phyloP scores from a whole-genome alignment of 2,113 vertebrate genomes.

The Struthio camelus region DNA sequence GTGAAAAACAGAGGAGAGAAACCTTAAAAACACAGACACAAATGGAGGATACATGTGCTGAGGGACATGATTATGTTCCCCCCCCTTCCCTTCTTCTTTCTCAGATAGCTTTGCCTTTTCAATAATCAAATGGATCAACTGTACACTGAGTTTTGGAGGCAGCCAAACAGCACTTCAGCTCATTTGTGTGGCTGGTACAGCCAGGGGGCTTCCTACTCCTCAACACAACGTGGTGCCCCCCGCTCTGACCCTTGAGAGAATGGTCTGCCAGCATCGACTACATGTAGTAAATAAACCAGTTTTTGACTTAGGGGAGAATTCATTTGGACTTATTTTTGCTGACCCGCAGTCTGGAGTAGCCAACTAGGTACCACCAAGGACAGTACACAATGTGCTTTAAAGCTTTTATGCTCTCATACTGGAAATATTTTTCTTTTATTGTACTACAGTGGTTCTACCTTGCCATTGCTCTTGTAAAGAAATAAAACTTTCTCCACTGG shows the following conservation, averaged over 20 bases:
- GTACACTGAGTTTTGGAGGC: neutral
- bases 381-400: slow-evolving; percentile 48
- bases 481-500: neutral
- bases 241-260: neutral
- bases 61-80: neutral
- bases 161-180: neutral
- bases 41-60: fast-evolving
- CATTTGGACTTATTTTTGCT: neutral
- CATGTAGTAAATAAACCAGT: neutral
- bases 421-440: slow-evolving; percentile 9
- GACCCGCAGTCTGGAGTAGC: slow-evolving; percentile 24
- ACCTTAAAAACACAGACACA: neutral
- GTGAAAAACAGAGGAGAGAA: neutral
- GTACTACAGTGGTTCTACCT: neutral
- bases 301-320: neutral
- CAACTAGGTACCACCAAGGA: slow-evolving; percentile 18
- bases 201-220: neutral
- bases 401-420: neutral
- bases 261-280: neutral
- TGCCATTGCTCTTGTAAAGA: slow-evolving; percentile 22
- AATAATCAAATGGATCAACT: neutral
- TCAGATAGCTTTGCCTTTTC: neutral
- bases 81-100: neutral
- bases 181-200: neutral
- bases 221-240: neutral